Percentiles rank a stretch among this genome's conserved stretches.
Conservation (phyloP, 2,888 invertebrate genomes). For the Pachydiplax longipennis region DNA sequence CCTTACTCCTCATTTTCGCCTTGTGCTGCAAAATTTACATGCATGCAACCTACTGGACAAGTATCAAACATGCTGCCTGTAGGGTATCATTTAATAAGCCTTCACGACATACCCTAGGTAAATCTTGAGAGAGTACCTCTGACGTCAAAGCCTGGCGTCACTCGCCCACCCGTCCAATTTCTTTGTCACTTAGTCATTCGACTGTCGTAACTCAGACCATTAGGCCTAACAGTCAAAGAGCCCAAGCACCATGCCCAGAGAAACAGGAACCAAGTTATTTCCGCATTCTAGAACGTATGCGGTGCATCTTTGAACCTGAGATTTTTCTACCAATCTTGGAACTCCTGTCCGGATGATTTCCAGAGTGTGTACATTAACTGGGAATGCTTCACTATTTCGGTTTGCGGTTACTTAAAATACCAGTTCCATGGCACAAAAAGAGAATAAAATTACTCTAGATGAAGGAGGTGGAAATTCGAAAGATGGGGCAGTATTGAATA, state of each 20-base stretch:
- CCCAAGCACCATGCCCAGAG: neutral
- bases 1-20: no score
- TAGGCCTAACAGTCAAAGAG: neutral
- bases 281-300: neutral
- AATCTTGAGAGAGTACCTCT: neutral
- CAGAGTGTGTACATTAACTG: no score
- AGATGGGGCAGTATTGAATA: no score
- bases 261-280: neutral
- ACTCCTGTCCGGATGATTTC: no score
- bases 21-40: no score
- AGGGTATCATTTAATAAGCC: neutral
- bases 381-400: no score
- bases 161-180: neutral
- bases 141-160: neutral
- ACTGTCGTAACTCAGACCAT: neutral
- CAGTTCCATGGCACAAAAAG: no score
- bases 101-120: neutral
- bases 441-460: no score
- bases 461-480: no score
- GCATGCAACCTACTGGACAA: no score
- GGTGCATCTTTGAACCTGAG: neutral
- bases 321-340: neutral
- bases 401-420: no score
- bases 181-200: neutral
- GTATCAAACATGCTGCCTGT: no score